Evolutionary conservation across 1,140 invertebrate genomes (phyloP).

Genomic region (Caenorhabditis briggsae): DNA sequence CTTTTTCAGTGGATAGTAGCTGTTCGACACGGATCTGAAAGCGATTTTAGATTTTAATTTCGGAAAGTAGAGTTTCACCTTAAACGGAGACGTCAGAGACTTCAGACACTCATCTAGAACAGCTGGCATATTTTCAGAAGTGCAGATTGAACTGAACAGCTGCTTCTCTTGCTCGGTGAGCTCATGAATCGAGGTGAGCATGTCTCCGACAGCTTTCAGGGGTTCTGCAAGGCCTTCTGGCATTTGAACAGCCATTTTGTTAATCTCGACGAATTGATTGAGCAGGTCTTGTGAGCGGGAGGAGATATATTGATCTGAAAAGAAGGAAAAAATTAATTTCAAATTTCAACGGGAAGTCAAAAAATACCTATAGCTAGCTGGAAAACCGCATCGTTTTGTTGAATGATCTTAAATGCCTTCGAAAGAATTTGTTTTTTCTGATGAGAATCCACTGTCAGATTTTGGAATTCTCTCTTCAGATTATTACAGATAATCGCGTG

Average conservation of each 20-base stretch:
- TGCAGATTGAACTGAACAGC: constrained; percentile 18
- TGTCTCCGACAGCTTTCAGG: constrained; percentile 22
- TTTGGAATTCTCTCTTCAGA: constrained; percentile 42
- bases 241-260: constrained; percentile 47
- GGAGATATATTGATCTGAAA: constrained; percentile 37
- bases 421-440: constrained; percentile 32
- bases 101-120: constrained; percentile 39
- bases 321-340: neutral
- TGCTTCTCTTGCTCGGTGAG: constrained; percentile 46
- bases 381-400: constrained; percentile 35
- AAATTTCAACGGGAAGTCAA: neutral
- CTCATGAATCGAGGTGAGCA: constrained; percentile 46
- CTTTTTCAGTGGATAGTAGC: constrained; percentile 2
- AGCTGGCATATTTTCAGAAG: constrained; percentile 5
- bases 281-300: constrained; percentile 20
- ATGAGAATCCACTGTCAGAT: constrained; percentile 28
- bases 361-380: constrained; percentile 15
- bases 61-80: neutral
- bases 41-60: neutral
- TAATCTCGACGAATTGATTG: constrained; percentile 37
- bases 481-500: constrained; percentile 37
- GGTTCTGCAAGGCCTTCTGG: constrained; percentile 33
- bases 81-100: constrained; percentile 26
- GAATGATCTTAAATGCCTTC: constrained; percentile 26
- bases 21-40: constrained; percentile 32